These are phyloP conservation scores for Neogale vison DNA, from an alignment of 2,113 vertebrate species.

Conservation along the genomic window DNA sequence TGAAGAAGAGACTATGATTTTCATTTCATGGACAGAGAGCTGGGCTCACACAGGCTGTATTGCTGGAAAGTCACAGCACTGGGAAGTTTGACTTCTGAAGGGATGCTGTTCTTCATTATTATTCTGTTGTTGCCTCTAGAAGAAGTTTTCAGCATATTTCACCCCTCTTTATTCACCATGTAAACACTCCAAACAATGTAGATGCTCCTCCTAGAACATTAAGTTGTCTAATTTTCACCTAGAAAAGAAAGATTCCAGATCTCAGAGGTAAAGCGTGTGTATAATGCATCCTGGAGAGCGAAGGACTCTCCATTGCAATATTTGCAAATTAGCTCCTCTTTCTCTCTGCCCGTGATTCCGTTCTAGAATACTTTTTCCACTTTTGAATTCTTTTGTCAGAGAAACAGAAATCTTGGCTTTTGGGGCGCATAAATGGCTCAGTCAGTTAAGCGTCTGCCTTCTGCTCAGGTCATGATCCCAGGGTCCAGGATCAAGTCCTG, in stretches of 20 bases:
- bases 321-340: neutral
- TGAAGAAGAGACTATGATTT: neutral
- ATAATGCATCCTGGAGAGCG: neutral
- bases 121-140: neutral
- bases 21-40: neutral
- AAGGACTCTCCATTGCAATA: neutral
- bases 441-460: no score
- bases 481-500: no score
- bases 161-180: neutral
- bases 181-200: neutral
- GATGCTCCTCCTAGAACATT: neutral
- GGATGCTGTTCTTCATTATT: neutral
- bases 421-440: no score
- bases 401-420: constrained; percentile 49
- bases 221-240: neutral
- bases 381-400: constrained; percentile 37
- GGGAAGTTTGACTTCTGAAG: neutral
- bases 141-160: neutral
- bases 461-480: no score
- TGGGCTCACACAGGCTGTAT: neutral
- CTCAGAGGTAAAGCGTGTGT: neutral
- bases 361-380: constrained; percentile 12
- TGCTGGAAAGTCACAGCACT: neutral
- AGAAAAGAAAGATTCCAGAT: neutral
- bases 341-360: neutral